Evolutionary conservation across 2,888 invertebrate species (phyloP), one percentile per base, ranked within the genome.

Genomic region (Drosophila melanosoma): DNA sequence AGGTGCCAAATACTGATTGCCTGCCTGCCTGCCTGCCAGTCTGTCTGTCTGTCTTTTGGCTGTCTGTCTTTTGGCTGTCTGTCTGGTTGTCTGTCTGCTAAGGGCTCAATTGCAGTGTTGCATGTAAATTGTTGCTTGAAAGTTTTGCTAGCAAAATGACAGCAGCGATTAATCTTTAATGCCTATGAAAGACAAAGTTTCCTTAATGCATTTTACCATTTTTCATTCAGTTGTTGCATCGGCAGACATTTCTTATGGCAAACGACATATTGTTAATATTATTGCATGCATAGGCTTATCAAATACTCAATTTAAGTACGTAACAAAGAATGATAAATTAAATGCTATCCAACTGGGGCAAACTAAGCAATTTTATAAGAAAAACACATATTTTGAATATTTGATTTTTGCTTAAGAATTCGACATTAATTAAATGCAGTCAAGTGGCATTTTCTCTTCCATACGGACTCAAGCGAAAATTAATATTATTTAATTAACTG

Each of bases 1-100:
- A 69, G 69, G 57, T 69, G 69, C 69, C 70, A 58, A 68, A 57
- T 69, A 32, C n/a, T 36, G 36, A 48, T 33, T 64, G 42, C 51
- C 38, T 40, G 29, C 12, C 38, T 12, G 54, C n/a, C 36, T 29
- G 17, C 32, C 23, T 3, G n/a, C 2, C 49, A 11, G 20, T 17
- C 20, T 7, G 29, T 20, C 58, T 38, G 15, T 20, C 26, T 6
- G 15, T 23, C 32, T n/a, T n/a, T n/a, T 7, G 5, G 7, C 33
- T 6, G 17, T 20, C 26, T 10, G 17, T 32, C 26, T 6, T 3
- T 11, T 32, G 7, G n/a, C 32, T 7, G 26, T 6, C 40, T 5
- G n/a, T 11, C 26, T 57, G 36, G 26, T 20, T 12, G 5, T 49
- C 49, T 12, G 32, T 42, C 23, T 53, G 52, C 38, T 32, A 51